phyloP scores from a whole-genome alignment of 2,113 vertebrate genomes.

The Xiphophorus maculatus region DNA sequence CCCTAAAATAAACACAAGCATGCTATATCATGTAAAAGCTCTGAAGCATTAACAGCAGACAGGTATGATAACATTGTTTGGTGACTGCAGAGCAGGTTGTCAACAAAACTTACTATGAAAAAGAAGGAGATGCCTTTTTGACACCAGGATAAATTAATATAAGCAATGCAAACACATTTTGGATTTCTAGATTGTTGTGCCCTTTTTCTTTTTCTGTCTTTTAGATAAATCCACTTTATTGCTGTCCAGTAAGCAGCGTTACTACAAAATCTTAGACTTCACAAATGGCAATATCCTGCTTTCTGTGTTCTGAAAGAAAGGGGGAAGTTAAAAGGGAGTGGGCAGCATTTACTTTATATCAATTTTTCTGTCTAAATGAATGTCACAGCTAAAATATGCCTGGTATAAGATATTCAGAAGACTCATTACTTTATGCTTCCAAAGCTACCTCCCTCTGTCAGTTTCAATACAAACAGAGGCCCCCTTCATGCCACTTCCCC shows the following conservation, averaged over 20 bases:
- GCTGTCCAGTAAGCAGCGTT: constrained; percentile 20
- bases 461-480: constrained; percentile 72
- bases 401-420: constrained; percentile 65
- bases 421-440: constrained; percentile 70
- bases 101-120: constrained; percentile 21
- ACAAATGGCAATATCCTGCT: constrained; percentile 37
- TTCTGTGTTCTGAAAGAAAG: constrained; percentile 45
- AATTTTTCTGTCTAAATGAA: constrained; percentile 66
- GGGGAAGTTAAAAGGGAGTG: constrained; percentile 1
- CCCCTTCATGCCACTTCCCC: constrained; percentile 13
- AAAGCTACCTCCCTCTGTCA: constrained; percentile 69
- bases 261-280: constrained; percentile 37
- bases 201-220: constrained; percentile 41
- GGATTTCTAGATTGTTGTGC: constrained; percentile 17
- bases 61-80: constrained; percentile 59
- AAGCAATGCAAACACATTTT: constrained; percentile 34
- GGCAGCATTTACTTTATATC: constrained; percentile 49
- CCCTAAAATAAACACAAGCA: constrained; percentile 67
- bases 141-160: constrained; percentile 16
- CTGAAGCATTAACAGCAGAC: constrained; percentile 56
- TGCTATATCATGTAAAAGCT: constrained; percentile 51
- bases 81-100: constrained; percentile 53
- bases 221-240: constrained; percentile 43
- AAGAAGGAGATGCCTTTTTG: constrained; percentile 27
- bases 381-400: constrained; percentile 72